Conservation (phyloP, 2,113 vertebrate species). For the Lophius piscatorius region DNA sequence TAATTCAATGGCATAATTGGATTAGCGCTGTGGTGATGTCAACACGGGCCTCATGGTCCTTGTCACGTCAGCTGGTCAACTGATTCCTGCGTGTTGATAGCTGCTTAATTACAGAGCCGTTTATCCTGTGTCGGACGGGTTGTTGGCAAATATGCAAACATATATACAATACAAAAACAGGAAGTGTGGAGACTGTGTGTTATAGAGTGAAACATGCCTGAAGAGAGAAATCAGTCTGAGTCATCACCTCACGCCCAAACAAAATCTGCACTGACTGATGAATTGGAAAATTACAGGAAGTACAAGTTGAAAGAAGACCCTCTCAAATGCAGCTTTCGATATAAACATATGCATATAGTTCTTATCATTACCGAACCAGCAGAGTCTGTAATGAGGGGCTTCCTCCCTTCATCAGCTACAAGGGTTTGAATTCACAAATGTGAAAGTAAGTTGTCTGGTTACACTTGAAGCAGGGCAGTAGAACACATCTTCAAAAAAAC, state of each 20-base stretch:
- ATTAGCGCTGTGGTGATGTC: slow-evolving; percentile 15
- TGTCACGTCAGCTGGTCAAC: slow-evolving; percentile 39
- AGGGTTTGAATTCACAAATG: too few relatives aligned
- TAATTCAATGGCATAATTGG: slow-evolving; percentile 33
- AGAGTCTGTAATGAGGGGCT: too few relatives aligned
- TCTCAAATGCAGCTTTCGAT: too few relatives aligned
- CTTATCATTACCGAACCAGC: not conserved
- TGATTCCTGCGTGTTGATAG: slow-evolving; percentile 53
- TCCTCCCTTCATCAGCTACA: too few relatives aligned
- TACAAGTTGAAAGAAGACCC: slow-evolving; percentile 16
- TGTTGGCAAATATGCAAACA: slow-evolving; percentile 21
- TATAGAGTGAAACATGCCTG: slow-evolving; percentile 39
- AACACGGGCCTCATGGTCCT: not conserved
- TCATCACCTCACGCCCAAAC: slow-evolving; percentile 36
- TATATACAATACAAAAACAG: not conserved
- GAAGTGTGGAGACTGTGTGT: slow-evolving; percentile 12
- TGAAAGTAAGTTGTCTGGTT: not conserved
- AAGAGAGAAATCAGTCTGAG: slow-evolving; percentile 27
- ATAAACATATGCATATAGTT: not conserved
- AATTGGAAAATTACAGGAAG: slow-evolving; percentile 18
- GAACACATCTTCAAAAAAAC: not conserved
- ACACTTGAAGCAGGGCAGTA: slow-evolving; percentile 2
- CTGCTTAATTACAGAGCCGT: slow-evolving; percentile 48
- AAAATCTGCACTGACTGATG: slow-evolving; percentile 8
- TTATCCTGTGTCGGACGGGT: slow-evolving; percentile 2